These are phyloP conservation scores for Sipunculus nudus DNA, from an alignment of 2,888 invertebrate species.

Conservation along the genomic window DNA sequence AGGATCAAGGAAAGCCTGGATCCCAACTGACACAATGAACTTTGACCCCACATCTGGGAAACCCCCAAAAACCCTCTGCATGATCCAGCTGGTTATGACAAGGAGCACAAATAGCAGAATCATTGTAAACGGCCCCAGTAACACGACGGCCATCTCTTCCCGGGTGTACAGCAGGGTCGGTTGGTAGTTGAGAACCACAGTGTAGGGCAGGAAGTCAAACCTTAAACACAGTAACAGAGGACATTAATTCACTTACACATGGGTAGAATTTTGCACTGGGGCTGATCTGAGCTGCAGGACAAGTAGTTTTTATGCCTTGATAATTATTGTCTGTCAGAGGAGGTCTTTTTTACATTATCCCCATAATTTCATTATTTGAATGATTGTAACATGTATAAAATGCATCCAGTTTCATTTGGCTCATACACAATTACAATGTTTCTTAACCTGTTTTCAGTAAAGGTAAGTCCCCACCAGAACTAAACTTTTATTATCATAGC, in stretches of 20 bases:
- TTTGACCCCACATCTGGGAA: conserved; percentile 61
- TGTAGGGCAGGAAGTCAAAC: conserved; percentile 61
- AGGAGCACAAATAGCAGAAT: conserved; percentile 51
- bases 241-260: neutral
- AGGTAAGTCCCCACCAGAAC: no score
- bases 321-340: neutral
- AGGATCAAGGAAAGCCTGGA: conserved; percentile 58
- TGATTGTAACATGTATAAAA: no score
- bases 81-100: conserved; percentile 47
- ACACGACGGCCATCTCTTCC: conserved; percentile 58
- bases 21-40: conserved; percentile 57
- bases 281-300: neutral
- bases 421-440: no score
- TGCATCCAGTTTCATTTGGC: no score
- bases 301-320: neutral
- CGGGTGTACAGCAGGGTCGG: conserved; percentile 50
- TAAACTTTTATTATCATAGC: no score
- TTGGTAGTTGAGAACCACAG: conserved; percentile 64
- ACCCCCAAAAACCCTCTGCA: conserved; percentile 49
- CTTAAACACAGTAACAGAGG: conserved; percentile 38
- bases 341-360: no score
- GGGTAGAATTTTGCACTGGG: neutral
- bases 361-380: no score
- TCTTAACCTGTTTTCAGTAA: no score
- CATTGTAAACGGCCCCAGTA: conserved; percentile 54